phyloP scores from a whole-genome alignment of 2,113 vertebrate species.

The Epinephelus lanceolatus region DNA sequence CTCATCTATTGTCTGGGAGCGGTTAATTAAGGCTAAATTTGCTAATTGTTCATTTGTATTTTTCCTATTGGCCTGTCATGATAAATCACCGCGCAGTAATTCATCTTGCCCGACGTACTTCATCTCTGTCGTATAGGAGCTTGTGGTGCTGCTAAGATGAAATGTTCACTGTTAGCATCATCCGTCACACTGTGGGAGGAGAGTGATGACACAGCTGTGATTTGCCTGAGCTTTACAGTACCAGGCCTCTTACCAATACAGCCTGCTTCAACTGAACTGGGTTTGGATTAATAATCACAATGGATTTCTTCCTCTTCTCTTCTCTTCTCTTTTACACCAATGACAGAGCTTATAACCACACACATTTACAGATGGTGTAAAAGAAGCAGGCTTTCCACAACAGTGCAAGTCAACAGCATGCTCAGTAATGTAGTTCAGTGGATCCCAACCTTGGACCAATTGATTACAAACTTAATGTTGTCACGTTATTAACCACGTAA shows the following conservation, averaged over 20 bases:
- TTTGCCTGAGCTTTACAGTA: conserved; percentile 58
- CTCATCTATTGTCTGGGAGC: conserved; percentile 74
- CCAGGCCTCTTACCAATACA: background rate
- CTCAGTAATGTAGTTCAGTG: background rate
- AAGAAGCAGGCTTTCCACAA: background rate
- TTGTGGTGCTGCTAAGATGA: conserved; percentile 75
- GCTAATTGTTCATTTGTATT: conserved; percentile 85
- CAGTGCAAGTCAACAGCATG: background rate
- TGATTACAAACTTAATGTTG: too few relatives aligned
- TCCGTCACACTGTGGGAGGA: conserved; percentile 81
- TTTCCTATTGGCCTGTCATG: conserved; percentile 78
- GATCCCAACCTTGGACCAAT: background rate
- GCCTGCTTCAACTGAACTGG: background rate
- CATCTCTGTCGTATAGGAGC: conserved; percentile 78
- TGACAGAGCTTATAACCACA: background rate
- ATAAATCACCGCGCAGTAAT: conserved; percentile 78
- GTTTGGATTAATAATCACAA: conserved; percentile 34
- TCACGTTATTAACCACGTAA: too few relatives aligned
- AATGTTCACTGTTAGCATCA: conserved; percentile 80
- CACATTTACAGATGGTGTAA: background rate
- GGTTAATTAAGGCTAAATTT: conserved; percentile 80
- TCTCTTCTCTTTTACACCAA: background rate
- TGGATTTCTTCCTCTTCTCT: background rate
- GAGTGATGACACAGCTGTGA: conserved; percentile 74
- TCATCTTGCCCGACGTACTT: conserved; percentile 70